Base-by-base conservation (phyloP, 1,140 invertebrate genomes). In the Drosophila orena region DNA sequence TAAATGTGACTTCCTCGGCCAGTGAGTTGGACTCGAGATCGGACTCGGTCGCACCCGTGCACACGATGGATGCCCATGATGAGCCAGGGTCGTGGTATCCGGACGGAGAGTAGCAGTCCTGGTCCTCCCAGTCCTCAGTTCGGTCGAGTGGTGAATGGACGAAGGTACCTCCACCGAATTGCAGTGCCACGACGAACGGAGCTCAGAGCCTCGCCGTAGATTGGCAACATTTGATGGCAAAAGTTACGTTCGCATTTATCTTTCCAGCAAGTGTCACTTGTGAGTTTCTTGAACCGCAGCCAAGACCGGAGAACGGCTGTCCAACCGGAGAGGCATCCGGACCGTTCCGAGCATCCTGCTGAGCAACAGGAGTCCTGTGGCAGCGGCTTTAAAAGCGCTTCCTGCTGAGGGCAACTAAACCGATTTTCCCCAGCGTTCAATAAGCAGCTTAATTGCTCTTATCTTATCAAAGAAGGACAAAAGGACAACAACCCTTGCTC, bases 211-310 rank as follows among this genome's bases (percentile, higher is more conserved):
- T 30, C 53, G 34, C 37, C 70, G 64, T 76, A 77, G 84, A 89
- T 89, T 89, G 84, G 85, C 85, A 89, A 90, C 85, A 89, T 90
- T 90, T 89, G 85, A 89, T 89, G 84, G 84, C 73, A 72, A 80
- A 89, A 89, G 85, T 89, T 89, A 84, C 77, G 73, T 79, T 89
- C 77, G 65, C 85, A 89, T 89, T 89, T 89, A 84, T 90, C 84
- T 89, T 84, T 89, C 65, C 61, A 80, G 79, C 77, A 88, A 79
- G 81, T 86, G 83, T 86, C 81, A 79, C 83, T 90, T 90, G 85
- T 71, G 85, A 84, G 77, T 89, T 89, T 84, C 77, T 89, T 90
- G 80, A 89, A 89, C 85, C 84, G 62, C 79, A 80, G 85, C 84
- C 84, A 89, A 89, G 75, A 61, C 65, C 64, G 59, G 55, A 65